Percentiles rank a stretch among this genome's conserved stretches.
Conservation (phyloP, 2,888 invertebrate genomes). For the Xylota sylvarum region DNA sequence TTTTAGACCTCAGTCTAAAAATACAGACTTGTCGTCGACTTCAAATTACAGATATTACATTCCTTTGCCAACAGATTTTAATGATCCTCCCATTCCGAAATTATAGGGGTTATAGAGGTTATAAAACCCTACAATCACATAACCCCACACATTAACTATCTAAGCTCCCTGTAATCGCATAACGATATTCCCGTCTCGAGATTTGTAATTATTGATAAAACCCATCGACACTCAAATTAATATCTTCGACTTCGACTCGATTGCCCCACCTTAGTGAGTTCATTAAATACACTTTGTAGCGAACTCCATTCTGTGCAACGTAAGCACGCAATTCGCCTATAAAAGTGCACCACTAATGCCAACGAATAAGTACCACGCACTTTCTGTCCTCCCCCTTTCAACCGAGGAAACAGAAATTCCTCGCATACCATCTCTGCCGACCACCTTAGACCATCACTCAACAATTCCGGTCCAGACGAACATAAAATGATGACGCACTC, state of each 20-base stretch:
- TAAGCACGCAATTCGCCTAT: constrained; percentile 28
- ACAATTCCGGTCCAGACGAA: constrained; percentile 46
- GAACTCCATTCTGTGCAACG: background rate
- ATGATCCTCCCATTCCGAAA: background rate
- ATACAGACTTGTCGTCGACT: no score
- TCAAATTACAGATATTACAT: no score
- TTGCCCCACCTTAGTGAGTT: background rate
- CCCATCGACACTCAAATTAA: background rate
- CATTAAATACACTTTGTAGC: background rate
- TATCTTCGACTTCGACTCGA: background rate
- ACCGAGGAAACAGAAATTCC: constrained; percentile 33
- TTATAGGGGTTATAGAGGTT: background rate
- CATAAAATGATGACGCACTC: constrained; percentile 65
- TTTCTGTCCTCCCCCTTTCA: background rate
- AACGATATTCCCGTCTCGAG: background rate
- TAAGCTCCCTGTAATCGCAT: background rate
- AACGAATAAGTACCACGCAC: background rate
- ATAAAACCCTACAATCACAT: background rate
- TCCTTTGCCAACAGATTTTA: no score
- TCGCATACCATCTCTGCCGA: constrained; percentile 21
- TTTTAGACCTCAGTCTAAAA: no score
- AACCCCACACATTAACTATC: background rate
- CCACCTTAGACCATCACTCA: constrained; percentile 20
- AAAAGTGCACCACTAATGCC: constrained; percentile 33
- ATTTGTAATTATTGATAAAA: background rate